Evolutionary conservation across 2,888 invertebrate species (phyloP).

Genomic region (Synanthedon myopaeformis): DNA sequence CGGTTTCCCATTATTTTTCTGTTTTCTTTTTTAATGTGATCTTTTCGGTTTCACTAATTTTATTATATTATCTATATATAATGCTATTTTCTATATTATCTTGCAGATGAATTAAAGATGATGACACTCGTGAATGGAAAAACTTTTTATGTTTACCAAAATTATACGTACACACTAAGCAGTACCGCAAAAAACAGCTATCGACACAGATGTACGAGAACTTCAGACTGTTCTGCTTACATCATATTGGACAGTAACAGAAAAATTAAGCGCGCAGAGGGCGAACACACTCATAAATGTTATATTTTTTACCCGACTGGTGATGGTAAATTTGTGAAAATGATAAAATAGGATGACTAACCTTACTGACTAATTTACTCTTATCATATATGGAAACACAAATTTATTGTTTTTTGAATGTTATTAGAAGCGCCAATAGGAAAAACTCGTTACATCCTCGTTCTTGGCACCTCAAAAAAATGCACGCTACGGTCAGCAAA

Average conservation of each 20-base stretch:
- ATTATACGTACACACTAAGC: background rate
- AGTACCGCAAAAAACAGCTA: background rate
- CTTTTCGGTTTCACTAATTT: no score
- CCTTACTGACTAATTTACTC: no score
- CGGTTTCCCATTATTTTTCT: no score
- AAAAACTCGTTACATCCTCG: no score
- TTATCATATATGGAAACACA: no score
- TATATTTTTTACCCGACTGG: background rate
- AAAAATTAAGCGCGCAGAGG: background rate
- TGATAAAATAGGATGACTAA: background rate
- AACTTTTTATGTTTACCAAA: background rate
- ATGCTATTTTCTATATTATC: no score
- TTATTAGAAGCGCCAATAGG: no score
- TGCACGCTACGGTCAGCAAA: no score
- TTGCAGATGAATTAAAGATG: background rate
- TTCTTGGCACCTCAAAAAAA: no score
- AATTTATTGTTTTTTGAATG: no score
- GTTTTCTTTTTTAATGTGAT: no score
- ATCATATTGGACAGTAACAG: background rate
- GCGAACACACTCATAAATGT: background rate
- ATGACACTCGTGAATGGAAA: background rate
- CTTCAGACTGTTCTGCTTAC: background rate
- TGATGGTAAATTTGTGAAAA: background rate
- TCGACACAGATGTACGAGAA: background rate
- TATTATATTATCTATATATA: no score